Conservation (phyloP, 2,888 invertebrate species). For the Zele albiditarsus region DNA sequence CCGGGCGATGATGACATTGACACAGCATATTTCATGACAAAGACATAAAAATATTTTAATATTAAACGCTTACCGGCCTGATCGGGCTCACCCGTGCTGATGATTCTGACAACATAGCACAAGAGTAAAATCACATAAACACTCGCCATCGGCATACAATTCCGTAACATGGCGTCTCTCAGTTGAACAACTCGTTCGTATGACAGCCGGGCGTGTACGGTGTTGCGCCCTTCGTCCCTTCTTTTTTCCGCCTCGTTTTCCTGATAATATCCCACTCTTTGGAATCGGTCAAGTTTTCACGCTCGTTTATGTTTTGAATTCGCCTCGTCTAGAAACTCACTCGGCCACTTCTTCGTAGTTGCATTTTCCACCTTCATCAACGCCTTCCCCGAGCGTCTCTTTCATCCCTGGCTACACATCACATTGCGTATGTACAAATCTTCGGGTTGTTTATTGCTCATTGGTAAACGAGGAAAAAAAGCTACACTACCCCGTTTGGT, state of each 20-base stretch:
- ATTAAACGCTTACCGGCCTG: slow-evolving; percentile 56
- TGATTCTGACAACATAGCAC: slow-evolving; percentile 55
- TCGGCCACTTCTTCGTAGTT: slow-evolving; percentile 18
- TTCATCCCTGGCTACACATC: slow-evolving; percentile 23
- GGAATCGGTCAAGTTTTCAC: background rate
- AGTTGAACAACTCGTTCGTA: slow-evolving; percentile 27
- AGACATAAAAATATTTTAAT: background rate
- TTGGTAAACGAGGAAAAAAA: slow-evolving; percentile 4
- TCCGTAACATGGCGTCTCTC: slow-evolving; percentile 69
- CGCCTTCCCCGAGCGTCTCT: slow-evolving; percentile 27
- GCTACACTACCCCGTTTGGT: background rate
- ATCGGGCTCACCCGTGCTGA: slow-evolving; percentile 52
- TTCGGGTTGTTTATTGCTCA: slow-evolving; percentile 4
- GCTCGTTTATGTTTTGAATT: background rate
- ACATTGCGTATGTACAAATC: background rate
- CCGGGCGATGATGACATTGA: slow-evolving; percentile 30
- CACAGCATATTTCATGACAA: slow-evolving; percentile 27
- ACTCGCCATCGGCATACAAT: slow-evolving; percentile 64
- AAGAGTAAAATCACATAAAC: slow-evolving; percentile 59
- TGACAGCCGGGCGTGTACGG: slow-evolving; percentile 66
- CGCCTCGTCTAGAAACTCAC: slow-evolving; percentile 9
- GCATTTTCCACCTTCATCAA: slow-evolving; percentile 31
- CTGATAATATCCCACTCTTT: background rate
- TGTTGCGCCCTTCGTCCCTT: slow-evolving; percentile 44
- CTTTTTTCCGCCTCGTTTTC: slow-evolving; percentile 27